Percentiles rank a stretch among this genome's conserved stretches.
Evolutionary conservation across 1,140 invertebrate genomes (phyloP).

Genomic region (Cyclargus thomasi): DNA sequence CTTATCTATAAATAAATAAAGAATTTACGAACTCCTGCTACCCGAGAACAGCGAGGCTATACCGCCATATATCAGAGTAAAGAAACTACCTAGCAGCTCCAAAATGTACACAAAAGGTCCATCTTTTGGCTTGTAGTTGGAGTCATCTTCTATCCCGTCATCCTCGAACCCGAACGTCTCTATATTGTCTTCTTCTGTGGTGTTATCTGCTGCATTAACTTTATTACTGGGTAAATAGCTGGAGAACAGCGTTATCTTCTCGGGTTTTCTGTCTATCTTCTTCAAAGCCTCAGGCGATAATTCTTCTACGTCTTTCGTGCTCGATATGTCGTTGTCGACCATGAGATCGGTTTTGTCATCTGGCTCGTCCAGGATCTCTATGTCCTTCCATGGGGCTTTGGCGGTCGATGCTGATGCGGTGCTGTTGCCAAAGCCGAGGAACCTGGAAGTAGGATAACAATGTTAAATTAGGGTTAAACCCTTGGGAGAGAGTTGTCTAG

Average conservation of each 20-base stretch:
- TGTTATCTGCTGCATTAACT: conserved; percentile 27
- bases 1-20: background rate
- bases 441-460: conserved; percentile 34
- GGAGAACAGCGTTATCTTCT: conserved; percentile 57
- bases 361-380: conserved; percentile 57
- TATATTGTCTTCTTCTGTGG: conserved; percentile 36
- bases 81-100: conserved; percentile 48
- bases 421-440: conserved; percentile 44
- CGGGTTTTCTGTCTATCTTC: conserved; percentile 55
- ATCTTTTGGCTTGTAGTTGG: conserved; percentile 32
- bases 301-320: conserved; percentile 52
- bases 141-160: conserved; percentile 32
- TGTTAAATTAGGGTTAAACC: no score
- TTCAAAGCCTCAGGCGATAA: conserved; percentile 42
- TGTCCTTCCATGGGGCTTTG: conserved; percentile 40
- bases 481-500: no score
- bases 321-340: conserved; percentile 47
- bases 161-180: conserved; percentile 43
- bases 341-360: conserved; percentile 38
- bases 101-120: conserved; percentile 50
- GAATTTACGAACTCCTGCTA: background rate
- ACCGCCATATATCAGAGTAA: conserved; percentile 51
- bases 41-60: conserved; percentile 26
- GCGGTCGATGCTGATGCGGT: conserved; percentile 37
- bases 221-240: conserved; percentile 42